Evolutionary conservation across 2,888 invertebrate genomes (phyloP).

Genomic region (Eupithecia pulchellata): DNA sequence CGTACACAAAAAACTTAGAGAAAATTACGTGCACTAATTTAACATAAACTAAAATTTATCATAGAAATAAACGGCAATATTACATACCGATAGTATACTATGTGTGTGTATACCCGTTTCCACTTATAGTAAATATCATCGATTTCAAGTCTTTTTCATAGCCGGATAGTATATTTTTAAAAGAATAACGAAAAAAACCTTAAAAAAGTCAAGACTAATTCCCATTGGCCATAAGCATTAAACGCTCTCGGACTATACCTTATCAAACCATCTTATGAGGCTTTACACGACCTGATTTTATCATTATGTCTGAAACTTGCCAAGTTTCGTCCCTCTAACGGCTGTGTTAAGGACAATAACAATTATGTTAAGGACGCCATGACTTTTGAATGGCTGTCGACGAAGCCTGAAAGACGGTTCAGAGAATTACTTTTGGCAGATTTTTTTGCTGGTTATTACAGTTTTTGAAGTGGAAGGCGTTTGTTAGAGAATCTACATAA

Average conservation of each 20-base stretch:
- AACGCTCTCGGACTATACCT: neutral
- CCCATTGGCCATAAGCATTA: neutral
- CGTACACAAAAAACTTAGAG: too few species aligned
- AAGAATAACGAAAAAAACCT: neutral
- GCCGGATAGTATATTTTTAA: too few species aligned
- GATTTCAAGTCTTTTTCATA: neutral
- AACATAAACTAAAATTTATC: too few species aligned
- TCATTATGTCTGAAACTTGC: constrained; percentile 24
- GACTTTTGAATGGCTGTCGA: constrained; percentile 40
- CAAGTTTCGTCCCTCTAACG: constrained; percentile 22
- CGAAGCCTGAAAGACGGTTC: constrained; percentile 15
- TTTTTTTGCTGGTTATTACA: neutral
- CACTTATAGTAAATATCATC: neutral
- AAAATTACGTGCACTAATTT: too few species aligned
- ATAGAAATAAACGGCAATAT: too few species aligned
- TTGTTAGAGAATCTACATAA: too few species aligned
- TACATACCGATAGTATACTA: too few species aligned
- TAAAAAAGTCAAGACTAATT: neutral
- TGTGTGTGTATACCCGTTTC: neutral
- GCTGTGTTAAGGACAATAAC: constrained; percentile 29
- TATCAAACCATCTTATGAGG: constrained; percentile 6
- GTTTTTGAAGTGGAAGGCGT: neutral
- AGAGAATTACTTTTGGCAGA: constrained; percentile 2
- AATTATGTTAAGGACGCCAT: constrained; percentile 29
- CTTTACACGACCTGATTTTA: constrained; percentile 20